Evolutionary conservation across 2,797 vertebrate genomes (phyloP).

Genomic region (Rachycentron canadum): DNA sequence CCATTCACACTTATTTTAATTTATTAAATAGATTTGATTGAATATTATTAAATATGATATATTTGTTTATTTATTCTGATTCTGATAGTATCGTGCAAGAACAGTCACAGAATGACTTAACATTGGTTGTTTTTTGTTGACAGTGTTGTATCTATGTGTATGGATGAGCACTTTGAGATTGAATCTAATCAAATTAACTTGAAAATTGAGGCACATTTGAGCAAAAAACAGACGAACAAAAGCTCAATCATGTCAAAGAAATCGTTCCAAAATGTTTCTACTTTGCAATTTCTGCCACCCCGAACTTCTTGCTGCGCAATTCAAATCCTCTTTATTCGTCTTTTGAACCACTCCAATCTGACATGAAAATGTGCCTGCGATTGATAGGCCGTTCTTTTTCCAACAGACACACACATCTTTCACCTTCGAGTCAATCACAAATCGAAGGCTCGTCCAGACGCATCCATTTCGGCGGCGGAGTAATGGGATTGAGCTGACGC

Average conservation of each 20-base stretch:
- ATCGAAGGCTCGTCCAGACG: conserved; percentile 51
- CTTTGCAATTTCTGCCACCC: not conserved
- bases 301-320: conserved; percentile 5
- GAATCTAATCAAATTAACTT: not conserved
- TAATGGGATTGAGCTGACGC: conserved; percentile 54
- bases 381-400: conserved; percentile 34
- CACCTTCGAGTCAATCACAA: conserved; percentile 56
- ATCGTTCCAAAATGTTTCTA: not conserved
- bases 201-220: not conserved
- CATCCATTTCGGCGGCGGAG: conserved; percentile 20
- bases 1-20: no score
- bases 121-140: not conserved
- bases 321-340: conserved; percentile 31
- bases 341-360: conserved; percentile 26
- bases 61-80: no score
- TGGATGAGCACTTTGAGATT: not conserved
- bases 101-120: not conserved
- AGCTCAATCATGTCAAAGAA: conserved; percentile 1
- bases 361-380: conserved; percentile 45
- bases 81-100: no score
- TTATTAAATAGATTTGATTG: no score
- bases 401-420: conserved; percentile 33
- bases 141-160: no score
- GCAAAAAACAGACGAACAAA: conserved; percentile 3
- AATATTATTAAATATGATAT: no score